Base-by-base conservation (phyloP, 2,113 vertebrate species). In the Mesitornis unicolor region DNA sequence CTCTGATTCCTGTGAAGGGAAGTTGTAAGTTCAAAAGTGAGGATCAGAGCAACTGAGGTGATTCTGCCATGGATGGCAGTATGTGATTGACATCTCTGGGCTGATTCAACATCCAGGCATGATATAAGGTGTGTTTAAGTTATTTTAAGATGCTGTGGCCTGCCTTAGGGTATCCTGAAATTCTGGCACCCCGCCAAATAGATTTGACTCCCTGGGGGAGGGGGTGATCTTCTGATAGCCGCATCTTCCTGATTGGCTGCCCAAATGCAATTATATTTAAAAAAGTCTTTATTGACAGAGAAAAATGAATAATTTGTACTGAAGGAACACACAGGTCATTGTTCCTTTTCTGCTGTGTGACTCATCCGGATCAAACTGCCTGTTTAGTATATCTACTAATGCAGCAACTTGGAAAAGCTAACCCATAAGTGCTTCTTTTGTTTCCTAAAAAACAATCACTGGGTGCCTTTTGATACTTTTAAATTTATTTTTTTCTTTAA, bases 261-360 rank as follows among this genome's bases (percentile, higher is more conserved):
- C 92, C 54, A 96, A 87, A 94, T 50, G 67, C 53, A 96, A 84
- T 97, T 97, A 88, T 54, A 73, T 92, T 85, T 0, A 7, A 86
- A 67, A 89, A 69, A 59, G 17, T 31, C 90, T 94, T 95, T 94
- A 90, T 91, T 96, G 96, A 95, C 87, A 69, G 48, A 13, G 83
- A 83, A 84, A 95, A 87, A 47, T 3, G 81, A 92, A 89, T 29
- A 4, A 75, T 87, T 95, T 91, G 50, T 96, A 43, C 89, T 78
- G 80, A 65, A 94, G 90, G 96, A 98, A 97, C 97, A 98, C 89
- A 96, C 60, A 51, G 95, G 54, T 93, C 89, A 96, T 98, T 98
- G 96, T 98, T 97, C 87, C 50, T 89, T 48, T 70, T 87, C 29
- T 29, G 75, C 69, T 9, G 13, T 31, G 68, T 95, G 95, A 87